Evolutionary conservation across 2,113 vertebrate genomes (phyloP).

Genomic region (Aegotheles bennettii): DNA sequence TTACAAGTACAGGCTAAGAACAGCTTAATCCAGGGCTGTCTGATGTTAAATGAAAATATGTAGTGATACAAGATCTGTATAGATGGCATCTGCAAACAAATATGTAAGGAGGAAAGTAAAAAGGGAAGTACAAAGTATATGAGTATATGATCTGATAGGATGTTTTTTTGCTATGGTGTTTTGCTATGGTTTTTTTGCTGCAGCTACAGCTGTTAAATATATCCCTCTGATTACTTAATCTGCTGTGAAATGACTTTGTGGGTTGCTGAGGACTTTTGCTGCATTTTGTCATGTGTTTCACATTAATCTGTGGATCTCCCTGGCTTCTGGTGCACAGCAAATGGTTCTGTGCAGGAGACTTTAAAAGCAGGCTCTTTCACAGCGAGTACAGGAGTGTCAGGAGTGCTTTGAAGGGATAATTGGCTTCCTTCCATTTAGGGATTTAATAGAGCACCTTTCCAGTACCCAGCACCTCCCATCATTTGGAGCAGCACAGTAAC

Average conservation of each 20-base stretch:
- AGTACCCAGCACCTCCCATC: neutral
- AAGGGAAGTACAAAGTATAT: neutral
- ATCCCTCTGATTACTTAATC: neutral
- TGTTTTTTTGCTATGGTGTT: neutral
- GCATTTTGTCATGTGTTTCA: neutral
- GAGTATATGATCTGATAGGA: neutral
- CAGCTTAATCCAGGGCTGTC: neutral
- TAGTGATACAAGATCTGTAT: neutral
- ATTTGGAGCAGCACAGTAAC: slow-evolving; percentile 35
- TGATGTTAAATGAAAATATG: neutral
- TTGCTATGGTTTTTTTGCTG: neutral
- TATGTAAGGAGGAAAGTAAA: neutral
- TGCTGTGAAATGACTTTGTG: neutral
- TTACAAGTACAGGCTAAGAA: neutral
- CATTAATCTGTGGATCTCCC: slow-evolving; percentile 2
- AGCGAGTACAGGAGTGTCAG: neutral
- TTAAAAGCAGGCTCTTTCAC: neutral
- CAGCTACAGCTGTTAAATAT: neutral
- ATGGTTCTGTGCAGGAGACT: neutral
- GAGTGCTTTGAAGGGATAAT: slow-evolving; percentile 13
- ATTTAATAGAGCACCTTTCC: slow-evolving; percentile 2
- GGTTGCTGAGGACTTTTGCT: neutral
- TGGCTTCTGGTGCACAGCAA: neutral
- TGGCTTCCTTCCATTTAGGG: slow-evolving; percentile 17
- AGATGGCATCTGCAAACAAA: neutral